phyloP scores from a whole-genome alignment of 2,888 invertebrate genomes.

The Agapostemon virescens region DNA sequence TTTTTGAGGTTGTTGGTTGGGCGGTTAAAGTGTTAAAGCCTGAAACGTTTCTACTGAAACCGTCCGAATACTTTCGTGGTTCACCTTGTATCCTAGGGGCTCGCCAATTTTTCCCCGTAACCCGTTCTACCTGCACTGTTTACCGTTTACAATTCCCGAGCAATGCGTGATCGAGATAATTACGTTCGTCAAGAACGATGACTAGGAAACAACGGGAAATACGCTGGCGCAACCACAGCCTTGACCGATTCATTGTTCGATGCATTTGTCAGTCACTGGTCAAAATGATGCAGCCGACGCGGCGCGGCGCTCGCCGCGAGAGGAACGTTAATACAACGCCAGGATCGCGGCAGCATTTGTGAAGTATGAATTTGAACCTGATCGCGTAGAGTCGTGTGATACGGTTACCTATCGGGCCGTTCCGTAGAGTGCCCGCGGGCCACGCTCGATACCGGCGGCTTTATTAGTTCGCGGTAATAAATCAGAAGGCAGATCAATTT shows the following conservation, averaged over 20 bases:
- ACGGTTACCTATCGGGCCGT: constrained; percentile 60
- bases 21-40: no score
- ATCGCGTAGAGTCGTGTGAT: constrained; percentile 40
- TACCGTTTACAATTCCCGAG: not conserved
- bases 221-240: constrained; percentile 11
- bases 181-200: not conserved
- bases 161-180: not conserved
- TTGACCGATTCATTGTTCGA: constrained; percentile 31
- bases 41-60: no score
- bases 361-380: constrained; percentile 62
- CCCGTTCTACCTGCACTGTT: not conserved
- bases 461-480: constrained; percentile 78
- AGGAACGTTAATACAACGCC: constrained; percentile 41
- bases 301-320: constrained; percentile 25
- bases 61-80: no score
- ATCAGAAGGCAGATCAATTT: constrained; percentile 78
- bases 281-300: constrained; percentile 35
- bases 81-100: not conserved
- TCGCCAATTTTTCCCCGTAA: not conserved
- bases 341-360: constrained; percentile 50
- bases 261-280: constrained; percentile 48
- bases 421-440: constrained; percentile 63
- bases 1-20: no score
- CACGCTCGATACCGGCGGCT: constrained; percentile 69
- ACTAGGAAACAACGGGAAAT: constrained; percentile 9